These are phyloP conservation scores for Sebastolobus altivelis DNA, from an alignment of 2,797 vertebrate species.

Conservation along the genomic window DNA sequence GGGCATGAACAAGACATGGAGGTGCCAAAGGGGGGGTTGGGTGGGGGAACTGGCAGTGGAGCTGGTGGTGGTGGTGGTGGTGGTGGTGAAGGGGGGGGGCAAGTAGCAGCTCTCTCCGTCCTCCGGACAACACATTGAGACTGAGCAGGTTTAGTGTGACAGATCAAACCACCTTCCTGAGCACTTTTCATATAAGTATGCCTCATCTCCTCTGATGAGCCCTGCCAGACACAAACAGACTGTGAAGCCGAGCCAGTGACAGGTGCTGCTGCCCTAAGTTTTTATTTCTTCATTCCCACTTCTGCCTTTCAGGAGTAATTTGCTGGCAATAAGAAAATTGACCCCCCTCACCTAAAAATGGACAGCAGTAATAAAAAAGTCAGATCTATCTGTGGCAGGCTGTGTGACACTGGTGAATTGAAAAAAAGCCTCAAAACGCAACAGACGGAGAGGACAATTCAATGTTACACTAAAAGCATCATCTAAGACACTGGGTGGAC, in stretches of 20 bases:
- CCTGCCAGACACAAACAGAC: conserved; percentile 62
- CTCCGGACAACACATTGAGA: conserved; percentile 48
- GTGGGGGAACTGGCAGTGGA: conserved; percentile 26
- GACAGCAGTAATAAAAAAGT: conserved; percentile 57
- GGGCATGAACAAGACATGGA: conserved; percentile 55
- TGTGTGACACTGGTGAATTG: conserved; percentile 41
- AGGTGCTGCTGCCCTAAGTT: conserved; percentile 50
- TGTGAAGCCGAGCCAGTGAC: conserved; percentile 53
- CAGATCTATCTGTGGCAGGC: conserved; percentile 41
- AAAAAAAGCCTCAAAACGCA: conserved; percentile 40
- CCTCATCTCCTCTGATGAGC: conserved; percentile 82
- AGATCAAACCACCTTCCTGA: conserved; percentile 75
- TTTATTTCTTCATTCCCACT: conserved; percentile 37
- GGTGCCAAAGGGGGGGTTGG: conserved; percentile 48
- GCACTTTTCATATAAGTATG: conserved; percentile 75
- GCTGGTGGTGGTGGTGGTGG: conserved; percentile 6
- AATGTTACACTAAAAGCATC: conserved; percentile 45
- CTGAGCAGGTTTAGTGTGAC: conserved; percentile 64
- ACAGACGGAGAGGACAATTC: conserved; percentile 22
- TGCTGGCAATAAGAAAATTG: conserved; percentile 78
- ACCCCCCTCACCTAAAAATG: conserved; percentile 57
- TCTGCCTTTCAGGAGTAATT: conserved; percentile 75
- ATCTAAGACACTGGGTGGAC: conserved; percentile 18
- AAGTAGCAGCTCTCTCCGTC: conserved; percentile 27
- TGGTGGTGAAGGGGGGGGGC: neutral